Percentiles rank a stretch among this genome's conserved stretches.
phyloP scores from a whole-genome alignment of 2,888 invertebrate species.

The Athrips mouffetella region DNA sequence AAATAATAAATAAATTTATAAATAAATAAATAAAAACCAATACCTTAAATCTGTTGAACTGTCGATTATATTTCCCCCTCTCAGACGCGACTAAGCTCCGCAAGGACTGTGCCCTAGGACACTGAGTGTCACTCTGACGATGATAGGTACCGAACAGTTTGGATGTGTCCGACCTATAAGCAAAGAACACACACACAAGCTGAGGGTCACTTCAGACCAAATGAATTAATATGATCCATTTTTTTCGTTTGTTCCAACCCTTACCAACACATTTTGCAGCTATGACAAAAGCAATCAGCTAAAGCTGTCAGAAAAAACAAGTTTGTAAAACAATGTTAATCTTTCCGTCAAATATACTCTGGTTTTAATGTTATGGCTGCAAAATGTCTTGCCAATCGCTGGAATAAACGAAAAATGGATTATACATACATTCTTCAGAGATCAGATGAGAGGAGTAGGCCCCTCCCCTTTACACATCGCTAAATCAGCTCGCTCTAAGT shows the following conservation, averaged over 20 bases:
- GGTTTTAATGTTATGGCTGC: too few relatives aligned
- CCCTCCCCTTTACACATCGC: too few relatives aligned
- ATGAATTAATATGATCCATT: not conserved
- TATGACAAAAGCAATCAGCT: too few relatives aligned
- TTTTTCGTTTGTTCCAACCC: too few relatives aligned
- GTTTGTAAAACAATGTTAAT: too few relatives aligned
- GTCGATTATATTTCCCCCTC: conserved; percentile 52
- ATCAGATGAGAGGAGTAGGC: not conserved
- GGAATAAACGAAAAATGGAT: too few relatives aligned
- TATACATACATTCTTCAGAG: not conserved
- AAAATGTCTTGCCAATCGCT: too few relatives aligned
- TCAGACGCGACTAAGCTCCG: conserved; percentile 64
- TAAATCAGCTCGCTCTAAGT: too few relatives aligned
- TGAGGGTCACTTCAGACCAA: not conserved
- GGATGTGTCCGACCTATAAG: conserved; percentile 52
- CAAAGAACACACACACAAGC: not conserved
- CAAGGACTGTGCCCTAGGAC: conserved; percentile 59
- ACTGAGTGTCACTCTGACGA: conserved; percentile 51
- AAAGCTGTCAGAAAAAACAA: too few relatives aligned
- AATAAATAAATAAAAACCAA: conserved; percentile 3
- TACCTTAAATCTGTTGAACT: conserved; percentile 73
- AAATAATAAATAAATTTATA: conserved; percentile 12
- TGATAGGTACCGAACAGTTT: conserved; percentile 58
- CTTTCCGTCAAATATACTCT: too few relatives aligned
- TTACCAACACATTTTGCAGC: too few relatives aligned